Evolutionary conservation across 2,888 invertebrate genomes (phyloP), one percentile per base, ranked within the genome.

Genomic region (Pristionchus entomophagus): DNA sequence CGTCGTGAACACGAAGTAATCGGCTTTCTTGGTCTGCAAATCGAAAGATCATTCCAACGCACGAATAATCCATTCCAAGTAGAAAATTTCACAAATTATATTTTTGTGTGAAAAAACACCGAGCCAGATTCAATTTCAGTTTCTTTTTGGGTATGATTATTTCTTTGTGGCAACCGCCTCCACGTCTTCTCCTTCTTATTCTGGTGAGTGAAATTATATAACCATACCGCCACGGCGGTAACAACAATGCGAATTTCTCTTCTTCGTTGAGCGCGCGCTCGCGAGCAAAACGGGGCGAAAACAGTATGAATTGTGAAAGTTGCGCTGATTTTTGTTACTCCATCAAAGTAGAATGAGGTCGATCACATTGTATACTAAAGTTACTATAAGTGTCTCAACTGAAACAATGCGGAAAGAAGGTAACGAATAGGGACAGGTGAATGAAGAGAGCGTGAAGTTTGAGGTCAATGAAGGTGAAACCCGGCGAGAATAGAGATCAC

Each of bases 1-100:
- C 35, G 94, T 94, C 8, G 94, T 78, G 78, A 78, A 78, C 49
- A 53, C 49, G 78, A 51, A 78, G 78, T 78, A 78, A 29, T 78
- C 78, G 10, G 78, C 78, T 17, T 78, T 78, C 78, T 78, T 78
- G 41, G 78, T 41, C 78, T 78, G 51, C 38, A 73, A 78, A 65
- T 32, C 32, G 14, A 22, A 32, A 51, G 12, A 41, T 32, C 51
- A 32, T 32, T 32, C 1, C 8, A 14, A 77, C 26, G n/a, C 2
- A 17, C 41, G 2, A 51, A 49, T 26, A 49, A 14, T 2, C 32
- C 41, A 32, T 29, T 29, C 26, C 35, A 78, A 19, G n/a, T n/a
- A n/a, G n/a, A 78, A 78, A 51, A 22, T 29, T 29, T n/a, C 10
- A 69, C n/a, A n/a, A n/a, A n/a, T n/a, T n/a, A n/a, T n/a, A n/a